phyloP scores from a whole-genome alignment of 2,888 invertebrate genomes.

The Xanthia icteritia region DNA sequence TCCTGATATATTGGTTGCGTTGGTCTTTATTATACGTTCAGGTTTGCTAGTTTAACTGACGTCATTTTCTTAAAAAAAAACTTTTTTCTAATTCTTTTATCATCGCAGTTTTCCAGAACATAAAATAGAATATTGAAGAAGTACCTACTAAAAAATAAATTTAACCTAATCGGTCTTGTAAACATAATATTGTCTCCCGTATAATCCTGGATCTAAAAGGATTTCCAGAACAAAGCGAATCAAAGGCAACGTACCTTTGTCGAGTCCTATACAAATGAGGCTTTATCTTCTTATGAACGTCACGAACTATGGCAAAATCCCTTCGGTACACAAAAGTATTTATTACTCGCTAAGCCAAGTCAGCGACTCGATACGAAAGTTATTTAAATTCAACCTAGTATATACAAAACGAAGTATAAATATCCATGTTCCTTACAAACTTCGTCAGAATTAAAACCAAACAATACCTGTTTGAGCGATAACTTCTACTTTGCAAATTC shows the following conservation, averaged over 20 bases:
- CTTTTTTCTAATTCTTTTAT: background rate
- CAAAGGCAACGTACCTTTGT: constrained; percentile 32
- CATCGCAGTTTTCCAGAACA: background rate
- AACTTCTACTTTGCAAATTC: constrained; percentile 36
- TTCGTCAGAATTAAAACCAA: constrained; percentile 5
- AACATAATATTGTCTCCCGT: constrained; percentile 18
- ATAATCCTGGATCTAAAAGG: constrained; percentile 44
- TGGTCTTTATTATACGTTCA: constrained; percentile 57
- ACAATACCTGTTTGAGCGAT: constrained; percentile 7
- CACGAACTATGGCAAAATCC: constrained; percentile 44
- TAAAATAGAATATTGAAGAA: background rate
- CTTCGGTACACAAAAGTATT: constrained; percentile 16
- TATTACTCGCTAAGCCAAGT: constrained; percentile 12
- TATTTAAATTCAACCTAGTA: constrained; percentile 15
- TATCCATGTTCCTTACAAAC: background rate
- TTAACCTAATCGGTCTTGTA: constrained; percentile 8
- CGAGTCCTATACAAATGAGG: constrained; percentile 44
- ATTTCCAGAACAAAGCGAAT: constrained; percentile 43
- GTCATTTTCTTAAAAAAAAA: constrained; percentile 31
- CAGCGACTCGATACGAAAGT: background rate
- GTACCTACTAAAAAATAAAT: background rate
- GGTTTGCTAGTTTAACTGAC: constrained; percentile 23
- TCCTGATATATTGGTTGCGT: constrained; percentile 72
- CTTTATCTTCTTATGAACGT: constrained; percentile 49
- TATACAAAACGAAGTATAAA: background rate